Conservation (phyloP, 2,797 vertebrate genomes). For the Philypnodon macrostomus region DNA sequence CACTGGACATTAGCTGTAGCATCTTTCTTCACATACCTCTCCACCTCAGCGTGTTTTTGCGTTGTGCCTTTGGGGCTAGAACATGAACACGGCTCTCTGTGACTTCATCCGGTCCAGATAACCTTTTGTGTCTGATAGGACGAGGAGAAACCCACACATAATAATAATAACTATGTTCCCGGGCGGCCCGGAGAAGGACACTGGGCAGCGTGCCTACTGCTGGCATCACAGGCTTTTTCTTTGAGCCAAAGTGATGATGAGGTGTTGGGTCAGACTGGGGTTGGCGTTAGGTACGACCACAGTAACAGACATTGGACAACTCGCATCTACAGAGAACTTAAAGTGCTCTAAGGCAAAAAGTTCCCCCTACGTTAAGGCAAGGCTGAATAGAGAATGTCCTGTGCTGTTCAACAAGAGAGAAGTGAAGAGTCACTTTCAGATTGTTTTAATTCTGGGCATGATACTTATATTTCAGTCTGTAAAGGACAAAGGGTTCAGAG, state of each 20-base stretch:
- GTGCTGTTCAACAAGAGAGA: constrained; percentile 13
- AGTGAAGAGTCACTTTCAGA: constrained; percentile 41
- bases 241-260: constrained; percentile 54
- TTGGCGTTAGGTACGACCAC: constrained; percentile 20
- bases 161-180: constrained; percentile 50
- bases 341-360: constrained; percentile 45
- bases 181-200: constrained; percentile 39
- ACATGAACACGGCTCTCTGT: constrained; percentile 46
- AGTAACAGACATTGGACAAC: constrained; percentile 23
- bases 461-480: constrained; percentile 2
- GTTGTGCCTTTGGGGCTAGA: constrained; percentile 62
- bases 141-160: constrained; percentile 36
- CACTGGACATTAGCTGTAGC: constrained; percentile 44
- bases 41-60: constrained; percentile 60
- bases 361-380: constrained; percentile 13
- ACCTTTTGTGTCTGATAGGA: constrained; percentile 53
- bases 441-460: constrained; percentile 38
- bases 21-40: constrained; percentile 48
- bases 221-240: constrained; percentile 31
- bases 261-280: constrained; percentile 44
- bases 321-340: constrained; percentile 29
- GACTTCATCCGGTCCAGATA: constrained; percentile 46
- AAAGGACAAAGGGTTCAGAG: constrained; percentile 34
- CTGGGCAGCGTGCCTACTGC: constrained; percentile 22
- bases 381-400: background rate